A percentile compares a stretch with the other conserved stretches of the same genome.
Conservation (phyloP, 1,140 invertebrate genomes). For the Dermatophagoides farinae region DNA sequence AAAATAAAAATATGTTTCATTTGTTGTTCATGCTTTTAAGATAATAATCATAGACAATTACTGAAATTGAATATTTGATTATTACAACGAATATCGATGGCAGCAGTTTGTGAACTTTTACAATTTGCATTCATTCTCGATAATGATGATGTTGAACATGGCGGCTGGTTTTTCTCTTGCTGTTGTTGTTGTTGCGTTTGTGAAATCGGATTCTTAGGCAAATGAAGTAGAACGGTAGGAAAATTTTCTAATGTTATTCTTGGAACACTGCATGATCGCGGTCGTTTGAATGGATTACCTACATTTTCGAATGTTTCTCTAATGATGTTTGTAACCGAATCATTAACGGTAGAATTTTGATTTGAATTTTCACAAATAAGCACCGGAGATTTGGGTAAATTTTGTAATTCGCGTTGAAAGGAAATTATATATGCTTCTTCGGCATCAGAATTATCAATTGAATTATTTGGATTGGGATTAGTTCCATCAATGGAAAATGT, state of each 20-base stretch:
- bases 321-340: not conserved
- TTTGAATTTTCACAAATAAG: not conserved
- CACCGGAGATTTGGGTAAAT: constrained; percentile 29
- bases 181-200: no score
- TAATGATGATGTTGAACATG: no score
- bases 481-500: constrained; percentile 17
- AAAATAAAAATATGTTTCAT: not conserved
- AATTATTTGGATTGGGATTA: constrained; percentile 18
- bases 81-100: no score
- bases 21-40: no score
- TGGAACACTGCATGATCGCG: constrained; percentile 32
- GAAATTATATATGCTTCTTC: constrained; percentile 31
- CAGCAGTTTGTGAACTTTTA: no score
- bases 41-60: no score
- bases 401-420: constrained; percentile 34
- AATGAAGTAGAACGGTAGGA: constrained; percentile 22
- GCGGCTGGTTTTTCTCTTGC: no score
- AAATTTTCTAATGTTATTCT: constrained; percentile 30
- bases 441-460: not conserved
- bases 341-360: not conserved
- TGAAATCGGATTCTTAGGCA: constrained; percentile 17
- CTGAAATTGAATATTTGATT: no score
- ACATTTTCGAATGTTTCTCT: constrained; percentile 10
- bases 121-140: no score
- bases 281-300: constrained; percentile 19